Conservation (phyloP, 1,140 invertebrate species). For the Cecropterus lyciades region DNA sequence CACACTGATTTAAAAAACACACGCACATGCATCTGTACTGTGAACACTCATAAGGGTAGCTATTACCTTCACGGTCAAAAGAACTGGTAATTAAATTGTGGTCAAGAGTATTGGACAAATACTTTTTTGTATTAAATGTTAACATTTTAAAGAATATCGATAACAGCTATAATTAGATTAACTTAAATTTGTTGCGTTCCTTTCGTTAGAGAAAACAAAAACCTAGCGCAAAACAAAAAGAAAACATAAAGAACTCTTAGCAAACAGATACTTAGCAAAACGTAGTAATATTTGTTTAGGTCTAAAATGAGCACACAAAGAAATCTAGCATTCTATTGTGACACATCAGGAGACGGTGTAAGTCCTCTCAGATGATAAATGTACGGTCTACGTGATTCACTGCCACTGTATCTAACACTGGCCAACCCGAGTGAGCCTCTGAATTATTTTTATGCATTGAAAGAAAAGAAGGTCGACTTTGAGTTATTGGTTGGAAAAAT, state of each 20-base stretch:
- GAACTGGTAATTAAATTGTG: too few relatives aligned
- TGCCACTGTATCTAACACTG: constrained; percentile 45
- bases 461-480: constrained; percentile 44
- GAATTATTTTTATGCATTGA: constrained; percentile 46
- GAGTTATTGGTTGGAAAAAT: constrained; percentile 42
- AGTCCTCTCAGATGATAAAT: constrained; percentile 58
- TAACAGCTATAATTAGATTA: too few relatives aligned
- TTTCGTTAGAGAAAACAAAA: too few relatives aligned
- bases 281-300: constrained; percentile 19
- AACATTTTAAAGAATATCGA: too few relatives aligned
- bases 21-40: too few relatives aligned
- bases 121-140: too few relatives aligned
- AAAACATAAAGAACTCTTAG: background rate
- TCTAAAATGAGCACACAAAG: constrained; percentile 33
- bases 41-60: too few relatives aligned
- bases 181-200: too few relatives aligned
- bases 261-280: background rate
- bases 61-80: too few relatives aligned
- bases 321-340: constrained; percentile 46
- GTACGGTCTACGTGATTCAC: constrained; percentile 53
- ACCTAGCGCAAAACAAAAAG: background rate
- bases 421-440: constrained; percentile 39
- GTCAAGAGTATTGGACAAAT: too few relatives aligned
- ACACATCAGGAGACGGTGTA: constrained; percentile 49
- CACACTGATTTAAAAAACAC: too few relatives aligned